Percentiles rank a stretch among this genome's conserved stretches.
These are phyloP conservation scores for Eupeodes luniger DNA, from an alignment of 2,888 invertebrate genomes.

Conservation along the genomic window DNA sequence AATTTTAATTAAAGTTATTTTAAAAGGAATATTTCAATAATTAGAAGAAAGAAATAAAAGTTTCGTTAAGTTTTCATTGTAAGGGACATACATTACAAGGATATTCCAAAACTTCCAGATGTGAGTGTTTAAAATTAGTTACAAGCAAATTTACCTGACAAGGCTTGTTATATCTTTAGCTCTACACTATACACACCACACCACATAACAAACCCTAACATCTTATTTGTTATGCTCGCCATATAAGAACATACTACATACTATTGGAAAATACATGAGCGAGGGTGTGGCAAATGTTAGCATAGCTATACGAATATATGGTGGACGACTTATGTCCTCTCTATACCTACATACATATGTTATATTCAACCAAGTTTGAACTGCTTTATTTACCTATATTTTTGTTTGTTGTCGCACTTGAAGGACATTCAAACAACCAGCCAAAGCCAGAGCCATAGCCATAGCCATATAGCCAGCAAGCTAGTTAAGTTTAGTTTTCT, in stretches of 20 bases:
- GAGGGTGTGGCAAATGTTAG: slow-evolving; percentile 44
- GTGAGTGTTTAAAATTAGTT: slow-evolving; percentile 13
- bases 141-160: slow-evolving; percentile 40
- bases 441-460: background rate
- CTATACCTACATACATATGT: background rate
- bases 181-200: background rate
- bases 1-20: background rate
- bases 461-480: slow-evolving; percentile 7
- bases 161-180: slow-evolving; percentile 15
- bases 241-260: too few relatives aligned
- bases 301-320: slow-evolving; percentile 5
- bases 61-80: background rate
- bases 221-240: slow-evolving; percentile 35
- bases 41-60: background rate
- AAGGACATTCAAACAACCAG: slow-evolving; percentile 45
- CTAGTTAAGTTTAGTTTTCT: background rate
- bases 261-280: slow-evolving; percentile 9
- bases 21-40: background rate
- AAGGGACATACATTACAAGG: too few relatives aligned
- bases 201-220: background rate
- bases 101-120: background rate
- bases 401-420: slow-evolving; percentile 47
- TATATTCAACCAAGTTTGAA: slow-evolving; percentile 38
- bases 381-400: slow-evolving; percentile 52
- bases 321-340: slow-evolving; percentile 14